Evolutionary conservation across 2,113 vertebrate genomes (phyloP).

Genomic region (Percina caprodes): DNA sequence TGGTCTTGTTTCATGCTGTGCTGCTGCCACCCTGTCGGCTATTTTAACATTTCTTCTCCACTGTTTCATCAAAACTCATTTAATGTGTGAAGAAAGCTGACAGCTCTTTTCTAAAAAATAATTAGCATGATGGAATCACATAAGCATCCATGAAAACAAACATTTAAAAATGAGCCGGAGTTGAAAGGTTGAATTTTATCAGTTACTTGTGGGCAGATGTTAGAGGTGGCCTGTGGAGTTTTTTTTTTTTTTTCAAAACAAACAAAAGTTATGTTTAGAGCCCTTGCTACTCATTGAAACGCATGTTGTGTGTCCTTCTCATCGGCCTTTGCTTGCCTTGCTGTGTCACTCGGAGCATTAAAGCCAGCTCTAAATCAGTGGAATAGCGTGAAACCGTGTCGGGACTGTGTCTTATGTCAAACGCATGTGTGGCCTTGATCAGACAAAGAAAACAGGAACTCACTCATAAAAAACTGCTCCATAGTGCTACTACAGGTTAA

Average conservation of each 20-base stretch:
- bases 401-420: neutral
- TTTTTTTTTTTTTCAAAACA: neutral
- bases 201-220: neutral
- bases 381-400: neutral
- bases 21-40: slow-evolving; percentile 6
- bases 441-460: neutral
- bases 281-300: neutral
- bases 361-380: neutral
- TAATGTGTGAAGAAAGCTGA: slow-evolving; percentile 2
- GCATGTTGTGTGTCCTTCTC: neutral
- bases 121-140: neutral
- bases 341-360: neutral
- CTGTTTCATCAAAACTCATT: slow-evolving; percentile 6
- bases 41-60: slow-evolving; percentile 18
- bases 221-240: neutral
- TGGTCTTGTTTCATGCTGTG: slow-evolving; percentile 10
- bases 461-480: neutral
- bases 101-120: slow-evolving; percentile 12
- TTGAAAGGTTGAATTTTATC: neutral
- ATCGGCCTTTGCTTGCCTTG: neutral
- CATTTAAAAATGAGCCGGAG: neutral
- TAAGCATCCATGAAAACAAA: slow-evolving; percentile 4
- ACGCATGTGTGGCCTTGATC: accelerated
- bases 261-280: neutral
- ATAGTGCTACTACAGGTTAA: neutral